Conservation (phyloP, 2,888 invertebrate species). For the Orthonevra nobilis region DNA sequence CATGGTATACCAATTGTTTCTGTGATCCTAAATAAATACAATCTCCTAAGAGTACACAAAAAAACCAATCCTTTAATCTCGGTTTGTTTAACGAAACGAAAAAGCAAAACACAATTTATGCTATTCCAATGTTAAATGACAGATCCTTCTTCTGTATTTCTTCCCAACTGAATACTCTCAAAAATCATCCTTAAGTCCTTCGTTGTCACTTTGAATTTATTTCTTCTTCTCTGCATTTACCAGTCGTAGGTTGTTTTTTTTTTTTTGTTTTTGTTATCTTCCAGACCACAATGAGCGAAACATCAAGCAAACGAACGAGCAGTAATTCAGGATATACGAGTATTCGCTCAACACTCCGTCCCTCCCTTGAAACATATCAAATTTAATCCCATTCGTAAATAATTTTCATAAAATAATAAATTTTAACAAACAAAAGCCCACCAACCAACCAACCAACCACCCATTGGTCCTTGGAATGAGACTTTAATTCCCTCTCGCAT, state of each 20-base stretch:
- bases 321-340: constrained; percentile 68
- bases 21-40: too few species aligned
- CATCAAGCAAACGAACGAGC: constrained; percentile 46
- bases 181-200: background rate
- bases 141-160: too few species aligned
- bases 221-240: background rate
- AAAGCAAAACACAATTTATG: too few species aligned
- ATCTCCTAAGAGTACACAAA: too few species aligned
- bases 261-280: constrained; percentile 6
- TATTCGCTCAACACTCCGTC: constrained; percentile 36
- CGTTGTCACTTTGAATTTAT: constrained; percentile 9
- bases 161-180: background rate
- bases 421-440: constrained; percentile 41
- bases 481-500: constrained; percentile 78
- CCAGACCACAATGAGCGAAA: constrained; percentile 17
- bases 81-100: too few species aligned
- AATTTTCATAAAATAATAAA: constrained; percentile 60
- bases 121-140: too few species aligned
- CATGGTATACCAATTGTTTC: too few species aligned
- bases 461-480: constrained; percentile 49
- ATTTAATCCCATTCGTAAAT: constrained; percentile 69
- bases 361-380: constrained; percentile 55
- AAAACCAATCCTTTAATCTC: too few species aligned
- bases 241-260: too few species aligned
- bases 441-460: too few species aligned